Base-by-base conservation (phyloP, 2,797 vertebrate genomes). In the Hydrocynus forskahlii region DNA sequence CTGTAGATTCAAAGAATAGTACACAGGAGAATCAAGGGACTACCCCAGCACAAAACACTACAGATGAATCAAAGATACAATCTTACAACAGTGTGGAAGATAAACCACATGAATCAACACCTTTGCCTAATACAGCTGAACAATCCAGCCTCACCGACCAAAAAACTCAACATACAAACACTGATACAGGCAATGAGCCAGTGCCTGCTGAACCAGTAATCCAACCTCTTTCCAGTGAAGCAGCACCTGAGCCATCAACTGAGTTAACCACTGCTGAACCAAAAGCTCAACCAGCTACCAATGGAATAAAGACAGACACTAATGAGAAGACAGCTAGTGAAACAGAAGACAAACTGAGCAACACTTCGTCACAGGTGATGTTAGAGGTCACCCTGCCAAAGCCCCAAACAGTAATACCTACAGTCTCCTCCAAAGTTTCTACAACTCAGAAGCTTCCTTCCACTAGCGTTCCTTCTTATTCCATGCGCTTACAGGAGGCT, bases 401-500 rank as follows among this genome's bases (percentile, higher is more conserved):
- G 43, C 17, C 80, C 19, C 68, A 82, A 52, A 82, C 81, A 79
- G 23, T 81, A n/a, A 76, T 76, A n/a, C 2, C 21, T 9, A 59
- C 76, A 67, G 23, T 88, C 54, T 75, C 83, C 81, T 87, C 12
- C 88, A 92, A 85, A 93, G 90, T 43, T 12, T 93, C 94, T 29
- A 87, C 96, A n/a, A 94, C 91, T 0, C 91, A 88, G 4, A 95
- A 95, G 84, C 90, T 92, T 64, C 88, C 94, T 25, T 89, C 94
- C 0, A 74, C 89, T 0, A 84, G 84, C 62, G 82, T 66, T 0
- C 8, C 74, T 7, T 81, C 89, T 38, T 90, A 94, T 48, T 96
- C 94, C 2, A 94, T 93, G 83, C 95, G 94, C 82, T 93, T 97
- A 45, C 96, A 95, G 8, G 95, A 97, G 0, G 95, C 95, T 0